Percentiles rank a stretch among this genome's conserved stretches.
phyloP scores from a whole-genome alignment of 2,113 vertebrate species.

The Madoqua kirkii region DNA sequence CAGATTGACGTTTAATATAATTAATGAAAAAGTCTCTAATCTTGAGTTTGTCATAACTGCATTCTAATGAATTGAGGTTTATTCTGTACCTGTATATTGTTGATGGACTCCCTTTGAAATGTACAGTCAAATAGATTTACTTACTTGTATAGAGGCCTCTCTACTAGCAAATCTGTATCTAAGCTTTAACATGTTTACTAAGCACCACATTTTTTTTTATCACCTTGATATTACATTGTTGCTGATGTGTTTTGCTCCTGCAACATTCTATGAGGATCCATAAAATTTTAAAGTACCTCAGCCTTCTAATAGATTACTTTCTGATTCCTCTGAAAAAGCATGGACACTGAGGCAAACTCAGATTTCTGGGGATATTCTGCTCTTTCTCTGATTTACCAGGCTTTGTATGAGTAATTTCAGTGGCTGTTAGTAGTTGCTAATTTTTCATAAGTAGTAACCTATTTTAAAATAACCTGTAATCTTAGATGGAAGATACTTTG shows the following conservation, averaged over 20 bases:
- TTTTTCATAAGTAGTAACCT: slow-evolving; percentile 10
- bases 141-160: not conserved
- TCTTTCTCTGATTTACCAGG: not conserved
- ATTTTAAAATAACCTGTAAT: not conserved
- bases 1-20: slow-evolving; percentile 11
- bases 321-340: not conserved
- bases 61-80: not conserved
- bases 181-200: not conserved
- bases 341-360: not conserved
- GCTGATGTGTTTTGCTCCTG: not conserved
- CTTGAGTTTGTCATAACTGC: not conserved
- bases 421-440: not conserved
- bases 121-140: not conserved
- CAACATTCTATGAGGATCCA: not conserved
- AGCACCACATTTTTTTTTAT: not conserved
- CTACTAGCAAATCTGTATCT: not conserved
- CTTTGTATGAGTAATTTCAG: not conserved
- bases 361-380: not conserved
- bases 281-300: not conserved
- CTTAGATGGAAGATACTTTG: not conserved
- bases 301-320: slow-evolving; percentile 12
- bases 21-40: not conserved
- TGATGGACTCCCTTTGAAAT: not conserved
- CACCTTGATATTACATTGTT: not conserved
- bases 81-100: not conserved